phyloP scores from a whole-genome alignment of 2,888 invertebrate species.

The Xanthia icteritia region DNA sequence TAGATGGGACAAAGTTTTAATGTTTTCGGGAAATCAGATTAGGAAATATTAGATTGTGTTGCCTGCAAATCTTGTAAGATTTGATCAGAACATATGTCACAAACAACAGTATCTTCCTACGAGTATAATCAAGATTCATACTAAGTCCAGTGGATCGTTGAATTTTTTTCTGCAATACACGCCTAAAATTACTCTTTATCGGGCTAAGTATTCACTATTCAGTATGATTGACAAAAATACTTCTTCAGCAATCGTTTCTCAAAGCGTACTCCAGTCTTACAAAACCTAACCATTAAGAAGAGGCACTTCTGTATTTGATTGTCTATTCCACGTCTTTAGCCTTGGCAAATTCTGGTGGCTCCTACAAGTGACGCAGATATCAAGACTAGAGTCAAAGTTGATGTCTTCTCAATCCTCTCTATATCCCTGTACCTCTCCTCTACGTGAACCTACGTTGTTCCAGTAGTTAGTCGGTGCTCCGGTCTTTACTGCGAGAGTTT shows the following conservation, averaged over 20 bases:
- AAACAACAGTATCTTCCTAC: too few relatives aligned
- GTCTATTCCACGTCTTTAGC: too few relatives aligned
- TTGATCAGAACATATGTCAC: not conserved
- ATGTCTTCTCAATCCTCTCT: slow-evolving; percentile 9
- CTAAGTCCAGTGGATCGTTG: not conserved
- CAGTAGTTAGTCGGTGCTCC: slow-evolving; percentile 60
- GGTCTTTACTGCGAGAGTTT: slow-evolving; percentile 63
- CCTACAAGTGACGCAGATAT: not conserved
- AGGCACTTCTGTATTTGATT: not conserved
- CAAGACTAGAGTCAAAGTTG: not conserved
- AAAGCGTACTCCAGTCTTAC: too few relatives aligned
- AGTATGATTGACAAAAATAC: not conserved
- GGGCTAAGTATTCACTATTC: too few relatives aligned
- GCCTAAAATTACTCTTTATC: too few relatives aligned
- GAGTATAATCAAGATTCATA: not conserved
- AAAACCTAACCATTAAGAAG: not conserved
- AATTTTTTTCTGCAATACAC: not conserved
- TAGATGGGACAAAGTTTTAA: slow-evolving; percentile 45
- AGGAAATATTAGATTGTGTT: not conserved
- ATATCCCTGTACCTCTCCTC: slow-evolving; percentile 29
- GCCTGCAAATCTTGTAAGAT: not conserved
- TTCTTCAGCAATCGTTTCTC: not conserved
- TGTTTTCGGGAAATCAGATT: not conserved
- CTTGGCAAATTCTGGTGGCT: too few relatives aligned
- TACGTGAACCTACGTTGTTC: slow-evolving; percentile 56